Conservation (phyloP, 37 sponge, comb jelly and placozoan species). For the Dysidea cf. avara region DNA sequence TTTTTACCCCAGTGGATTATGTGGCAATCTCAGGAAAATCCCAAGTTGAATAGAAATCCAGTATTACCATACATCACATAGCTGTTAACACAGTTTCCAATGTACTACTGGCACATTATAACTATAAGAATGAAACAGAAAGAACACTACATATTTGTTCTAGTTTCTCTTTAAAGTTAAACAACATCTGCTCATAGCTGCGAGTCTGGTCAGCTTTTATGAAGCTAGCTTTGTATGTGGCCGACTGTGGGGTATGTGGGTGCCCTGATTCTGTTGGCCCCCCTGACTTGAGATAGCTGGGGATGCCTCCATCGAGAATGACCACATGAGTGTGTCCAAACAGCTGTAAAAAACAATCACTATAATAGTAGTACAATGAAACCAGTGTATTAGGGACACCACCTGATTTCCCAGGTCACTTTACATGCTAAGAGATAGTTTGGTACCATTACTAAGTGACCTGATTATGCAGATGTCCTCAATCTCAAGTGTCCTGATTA, state of each 20-base stretch:
- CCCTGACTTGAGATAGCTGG: constrained; percentile 39
- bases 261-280: constrained; percentile 26
- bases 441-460: too few species aligned
- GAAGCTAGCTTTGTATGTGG: constrained; percentile 13
- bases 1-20: too few species aligned
- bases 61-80: too few species aligned
- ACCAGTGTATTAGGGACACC: too few species aligned
- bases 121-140: background rate
- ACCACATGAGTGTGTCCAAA: constrained; percentile 75
- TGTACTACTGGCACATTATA: background rate
- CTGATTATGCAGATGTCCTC: too few species aligned
- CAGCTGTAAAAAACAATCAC: constrained; percentile 10
- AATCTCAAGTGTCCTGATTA: too few species aligned
- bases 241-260: background rate
- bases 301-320: constrained; percentile 76
- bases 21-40: too few species aligned
- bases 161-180: constrained; percentile 4
- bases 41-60: too few species aligned
- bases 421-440: too few species aligned
- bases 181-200: constrained; percentile 45
- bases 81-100: too few species aligned
- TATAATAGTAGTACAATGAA: too few species aligned
- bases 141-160: constrained; percentile 25
- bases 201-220: constrained; percentile 27
- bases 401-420: too few species aligned